Evolutionary conservation across 2,797 vertebrate genomes (phyloP).

Genomic region (Scyliorhinus canicula): DNA sequence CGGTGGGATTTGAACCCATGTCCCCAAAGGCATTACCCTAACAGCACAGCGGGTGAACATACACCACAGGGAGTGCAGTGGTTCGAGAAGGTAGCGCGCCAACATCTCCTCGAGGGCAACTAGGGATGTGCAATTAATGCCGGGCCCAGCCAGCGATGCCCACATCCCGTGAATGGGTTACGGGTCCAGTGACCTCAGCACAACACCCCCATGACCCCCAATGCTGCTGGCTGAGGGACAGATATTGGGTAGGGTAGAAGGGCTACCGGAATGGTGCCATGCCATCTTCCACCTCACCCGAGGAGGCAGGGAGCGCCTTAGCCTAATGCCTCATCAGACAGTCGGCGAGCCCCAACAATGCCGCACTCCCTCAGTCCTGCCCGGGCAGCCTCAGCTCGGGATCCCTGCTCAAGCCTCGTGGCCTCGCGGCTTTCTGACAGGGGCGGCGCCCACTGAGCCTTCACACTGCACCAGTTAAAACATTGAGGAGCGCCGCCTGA

Average conservation of each 20-base stretch:
- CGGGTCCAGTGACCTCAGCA: no score
- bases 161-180: no score
- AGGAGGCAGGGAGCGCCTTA: neutral
- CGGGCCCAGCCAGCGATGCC: no score
- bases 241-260: no score
- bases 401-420: neutral
- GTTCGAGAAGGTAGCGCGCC: no score
- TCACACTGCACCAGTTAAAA: neutral
- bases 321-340: neutral
- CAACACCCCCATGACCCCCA: no score
- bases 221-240: neutral
- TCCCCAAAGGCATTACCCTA: no score
- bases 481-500: neutral
- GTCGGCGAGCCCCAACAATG: neutral
- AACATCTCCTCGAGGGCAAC: no score
- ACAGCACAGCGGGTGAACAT: no score
- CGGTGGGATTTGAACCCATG: no score
- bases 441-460: neutral
- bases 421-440: neutral
- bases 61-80: no score
- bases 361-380: neutral
- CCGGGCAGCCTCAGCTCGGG: neutral
- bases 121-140: no score
- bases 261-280: neutral
- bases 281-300: neutral